These are phyloP conservation scores for Plebejus melissa DNA, from an alignment of 2,888 invertebrate genomes.

Conservation along the genomic window DNA sequence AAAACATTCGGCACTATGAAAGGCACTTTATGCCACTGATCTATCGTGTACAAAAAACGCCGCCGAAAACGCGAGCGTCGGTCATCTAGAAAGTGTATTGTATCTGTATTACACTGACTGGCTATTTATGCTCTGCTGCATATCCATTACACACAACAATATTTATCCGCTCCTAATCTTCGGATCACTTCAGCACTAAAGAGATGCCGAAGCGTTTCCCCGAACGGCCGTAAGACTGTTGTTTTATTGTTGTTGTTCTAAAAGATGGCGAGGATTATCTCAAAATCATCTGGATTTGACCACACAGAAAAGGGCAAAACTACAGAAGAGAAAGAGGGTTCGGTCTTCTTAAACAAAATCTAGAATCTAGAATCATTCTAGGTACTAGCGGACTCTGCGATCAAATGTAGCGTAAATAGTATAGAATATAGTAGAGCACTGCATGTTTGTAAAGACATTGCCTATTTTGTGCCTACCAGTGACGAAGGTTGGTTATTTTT, in stretches of 20 bases:
- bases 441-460: background rate
- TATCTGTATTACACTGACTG: background rate
- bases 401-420: background rate
- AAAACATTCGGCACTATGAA: conserved; percentile 14
- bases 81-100: conserved; percentile 11
- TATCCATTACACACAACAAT: conserved; percentile 65
- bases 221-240: background rate
- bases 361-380: background rate
- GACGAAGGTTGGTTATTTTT: background rate
- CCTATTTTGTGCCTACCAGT: too few relatives aligned
- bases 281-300: conserved; percentile 6
- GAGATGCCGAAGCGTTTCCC: conserved; percentile 35
- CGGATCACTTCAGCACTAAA: conserved; percentile 38
- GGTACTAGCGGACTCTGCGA: background rate
- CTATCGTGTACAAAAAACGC: conserved; percentile 4
- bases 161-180: conserved; percentile 53
- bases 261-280: background rate
- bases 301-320: conserved; percentile 14
- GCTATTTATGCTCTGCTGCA: conserved; percentile 71
- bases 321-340: background rate
- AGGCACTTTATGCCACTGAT: conserved; percentile 5
- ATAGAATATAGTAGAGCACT: background rate
- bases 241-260: conserved; percentile 22
- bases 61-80: conserved; percentile 15
- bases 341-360: background rate